These are phyloP conservation scores for Calliopum simillimum DNA, from an alignment of 2,888 invertebrate genomes.

Conservation along the genomic window DNA sequence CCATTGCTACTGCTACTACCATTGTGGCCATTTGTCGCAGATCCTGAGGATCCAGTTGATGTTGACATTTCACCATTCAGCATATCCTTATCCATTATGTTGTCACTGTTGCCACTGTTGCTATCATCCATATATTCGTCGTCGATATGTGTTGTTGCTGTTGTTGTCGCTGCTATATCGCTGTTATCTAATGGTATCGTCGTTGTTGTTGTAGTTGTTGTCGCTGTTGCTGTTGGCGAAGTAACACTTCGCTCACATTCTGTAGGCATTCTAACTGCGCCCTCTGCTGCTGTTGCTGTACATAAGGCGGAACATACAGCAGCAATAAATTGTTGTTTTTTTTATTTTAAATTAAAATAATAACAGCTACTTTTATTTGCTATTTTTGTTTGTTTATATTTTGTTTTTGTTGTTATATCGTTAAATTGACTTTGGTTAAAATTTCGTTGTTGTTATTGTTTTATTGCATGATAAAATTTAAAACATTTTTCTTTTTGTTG, in stretches of 20 bases:
- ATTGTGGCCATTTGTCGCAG: slow-evolving; percentile 52
- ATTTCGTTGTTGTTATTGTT: slow-evolving; percentile 19
- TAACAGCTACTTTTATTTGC: not conserved
- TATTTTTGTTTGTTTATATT: not conserved
- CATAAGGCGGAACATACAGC: not conserved
- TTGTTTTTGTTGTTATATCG: slow-evolving; percentile 28
- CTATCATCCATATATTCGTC: slow-evolving; percentile 33
- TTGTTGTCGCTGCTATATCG: slow-evolving; percentile 30
- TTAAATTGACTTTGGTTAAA: slow-evolving; percentile 15
- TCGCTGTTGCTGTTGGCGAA: slow-evolving; percentile 39
- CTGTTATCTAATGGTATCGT: not conserved
- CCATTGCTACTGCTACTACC: slow-evolving; percentile 47
- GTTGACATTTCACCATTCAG: slow-evolving; percentile 58
- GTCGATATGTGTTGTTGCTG: slow-evolving; percentile 27
- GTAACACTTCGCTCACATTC: slow-evolving; percentile 48
- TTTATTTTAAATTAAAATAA: not conserved
- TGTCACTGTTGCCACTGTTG: slow-evolving; percentile 28
- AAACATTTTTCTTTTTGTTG: not conserved
- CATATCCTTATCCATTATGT: slow-evolving; percentile 33
- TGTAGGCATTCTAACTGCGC: slow-evolving; percentile 48
- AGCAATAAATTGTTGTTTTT: not conserved
- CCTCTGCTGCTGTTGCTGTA: not conserved
- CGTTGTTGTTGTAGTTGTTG: slow-evolving; percentile 35
- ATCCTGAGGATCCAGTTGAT: slow-evolving; percentile 53
- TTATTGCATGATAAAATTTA: slow-evolving; percentile 12